These are phyloP conservation scores for Diploptera punctata DNA, from an alignment of 2,888 invertebrate genomes.

Conservation along the genomic window DNA sequence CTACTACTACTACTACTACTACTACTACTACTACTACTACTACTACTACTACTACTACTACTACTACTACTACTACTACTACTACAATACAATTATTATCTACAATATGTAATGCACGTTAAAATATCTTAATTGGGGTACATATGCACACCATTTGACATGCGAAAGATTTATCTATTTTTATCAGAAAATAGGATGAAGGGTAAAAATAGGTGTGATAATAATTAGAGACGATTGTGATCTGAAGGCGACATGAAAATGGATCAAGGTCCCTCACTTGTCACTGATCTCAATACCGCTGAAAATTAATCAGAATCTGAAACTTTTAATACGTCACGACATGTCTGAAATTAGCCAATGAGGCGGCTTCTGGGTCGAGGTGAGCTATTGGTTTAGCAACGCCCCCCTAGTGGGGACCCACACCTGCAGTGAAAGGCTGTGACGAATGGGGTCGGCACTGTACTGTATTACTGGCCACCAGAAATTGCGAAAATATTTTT, in stretches of 20 bases:
- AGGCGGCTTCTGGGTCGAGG: conserved; percentile 34
- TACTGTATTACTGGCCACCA: too few species aligned
- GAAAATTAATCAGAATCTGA: background rate
- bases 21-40: background rate
- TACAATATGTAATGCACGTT: too few species aligned
- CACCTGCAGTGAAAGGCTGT: conserved; percentile 19
- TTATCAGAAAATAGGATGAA: too few species aligned
- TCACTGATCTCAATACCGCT: too few species aligned
- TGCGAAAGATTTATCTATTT: too few species aligned
- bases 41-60: background rate
- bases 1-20: background rate
- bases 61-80: background rate
- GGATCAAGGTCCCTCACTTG: background rate
- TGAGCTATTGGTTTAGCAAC: conserved; percentile 32
- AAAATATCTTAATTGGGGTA: too few species aligned
- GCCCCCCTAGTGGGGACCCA: conserved; percentile 22
- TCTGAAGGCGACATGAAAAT: background rate
- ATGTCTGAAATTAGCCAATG: conserved; percentile 4
- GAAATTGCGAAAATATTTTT: too few species aligned
- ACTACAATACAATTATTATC: too few species aligned
- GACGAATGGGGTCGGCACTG: conserved; percentile 25
- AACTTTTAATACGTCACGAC: background rate
- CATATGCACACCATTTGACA: too few species aligned
- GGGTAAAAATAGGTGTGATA: too few species aligned
- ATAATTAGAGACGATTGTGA: too few species aligned